Evolutionary conservation across 1,140 invertebrate genomes (phyloP), one percentile per base, ranked within the genome.

Genomic region (Drosophila prosaltans): DNA sequence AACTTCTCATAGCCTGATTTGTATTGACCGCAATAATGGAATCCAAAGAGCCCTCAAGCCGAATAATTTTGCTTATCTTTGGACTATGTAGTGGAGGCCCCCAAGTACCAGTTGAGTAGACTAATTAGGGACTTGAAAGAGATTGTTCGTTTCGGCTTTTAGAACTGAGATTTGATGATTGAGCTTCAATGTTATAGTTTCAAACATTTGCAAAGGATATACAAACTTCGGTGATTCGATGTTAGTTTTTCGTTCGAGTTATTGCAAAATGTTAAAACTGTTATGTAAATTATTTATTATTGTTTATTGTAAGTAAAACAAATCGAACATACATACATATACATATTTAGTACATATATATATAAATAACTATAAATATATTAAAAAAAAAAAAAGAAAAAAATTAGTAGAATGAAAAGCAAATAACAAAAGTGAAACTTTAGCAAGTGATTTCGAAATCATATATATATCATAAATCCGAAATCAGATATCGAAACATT

Each of bases 401-500:
- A 86, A 83, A 86, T 79, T 88, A 82, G 73, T 81, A 81, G 74
- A 79, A 70, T 36, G 75, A 66, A 71, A 91, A 91, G 88, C 88
- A 91, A 91, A 91, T 91, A 91, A 80, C 61, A 79, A 91, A 91
- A 91, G 83, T 91, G 84, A 80, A 91, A 91, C 88, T 91, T 91
- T 85, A 78, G 89, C 75, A 68, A 84, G 89, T 91, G 89, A 91
- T 91, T 91, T 91, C 80, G 88, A 91, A 74, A 80, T 70, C 83
- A 91, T 91, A 90, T 90, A 91, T 90, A 80, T 86, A 77, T 85
- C 80, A 82, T 82, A 82, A 72, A 74, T 64, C 75, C 62, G 72
- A 80, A 74, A 79, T 58, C 54, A 24, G 70, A 78, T 80, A 88
- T 82, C 76, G 72, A 79, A 82, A 61, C 67, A 65, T 66, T 48